phyloP scores from a whole-genome alignment of 2,797 vertebrate species.

The Notamacropus eugenii region DNA sequence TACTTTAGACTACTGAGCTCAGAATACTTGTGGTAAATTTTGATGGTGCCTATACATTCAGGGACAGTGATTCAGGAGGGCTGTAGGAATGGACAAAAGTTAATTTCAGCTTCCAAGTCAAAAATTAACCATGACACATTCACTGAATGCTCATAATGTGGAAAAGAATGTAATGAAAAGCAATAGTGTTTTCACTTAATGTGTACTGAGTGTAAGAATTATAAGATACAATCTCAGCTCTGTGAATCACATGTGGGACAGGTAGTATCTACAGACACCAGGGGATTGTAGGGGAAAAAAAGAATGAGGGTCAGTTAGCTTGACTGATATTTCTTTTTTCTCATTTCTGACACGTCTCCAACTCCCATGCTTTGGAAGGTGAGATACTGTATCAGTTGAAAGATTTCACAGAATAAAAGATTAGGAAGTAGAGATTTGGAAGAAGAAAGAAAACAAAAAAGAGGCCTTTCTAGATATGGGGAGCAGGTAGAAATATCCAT shows the following conservation, averaged over 20 bases:
- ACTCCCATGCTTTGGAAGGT: neutral
- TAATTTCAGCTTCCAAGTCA: neutral
- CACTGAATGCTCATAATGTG: neutral
- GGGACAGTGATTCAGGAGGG: neutral
- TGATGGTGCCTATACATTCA: neutral
- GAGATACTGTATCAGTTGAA: neutral
- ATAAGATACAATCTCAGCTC: neutral
- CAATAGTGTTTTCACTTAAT: neutral
- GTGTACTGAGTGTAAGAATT: neutral
- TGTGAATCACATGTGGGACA: neutral
- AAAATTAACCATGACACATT: neutral
- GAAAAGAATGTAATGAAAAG: constrained; percentile 19
- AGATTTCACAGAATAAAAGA: neutral
- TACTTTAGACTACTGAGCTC: neutral
- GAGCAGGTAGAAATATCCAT: neutral
- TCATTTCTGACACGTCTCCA: neutral
- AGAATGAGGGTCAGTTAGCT: neutral
- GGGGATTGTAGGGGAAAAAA: neutral
- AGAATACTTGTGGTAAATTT: neutral
- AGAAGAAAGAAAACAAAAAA: constrained; percentile 18
- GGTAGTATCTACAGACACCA: neutral
- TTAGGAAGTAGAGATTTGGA: neutral
- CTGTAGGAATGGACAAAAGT: neutral
- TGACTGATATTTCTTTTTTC: neutral
- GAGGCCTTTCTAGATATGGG: neutral